phyloP scores from a whole-genome alignment of 1,140 invertebrate species.

The Micrasema minimum region DNA sequence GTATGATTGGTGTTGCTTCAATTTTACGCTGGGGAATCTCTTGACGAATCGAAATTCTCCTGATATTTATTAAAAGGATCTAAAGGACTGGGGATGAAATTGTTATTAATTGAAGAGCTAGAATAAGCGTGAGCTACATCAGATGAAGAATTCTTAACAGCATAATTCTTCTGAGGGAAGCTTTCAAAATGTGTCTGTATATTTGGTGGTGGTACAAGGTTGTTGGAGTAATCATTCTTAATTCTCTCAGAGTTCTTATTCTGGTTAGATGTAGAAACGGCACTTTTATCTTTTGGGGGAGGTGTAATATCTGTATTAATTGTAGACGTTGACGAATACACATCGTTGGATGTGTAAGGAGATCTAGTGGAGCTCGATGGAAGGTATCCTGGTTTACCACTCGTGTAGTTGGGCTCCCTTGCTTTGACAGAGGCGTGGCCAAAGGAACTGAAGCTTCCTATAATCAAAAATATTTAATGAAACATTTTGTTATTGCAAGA shows the following conservation, averaged over 20 bases:
- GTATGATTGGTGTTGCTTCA: constrained; percentile 57
- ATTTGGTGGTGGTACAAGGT: constrained; percentile 48
- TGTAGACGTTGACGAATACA: constrained; percentile 53
- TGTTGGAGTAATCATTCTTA: constrained; percentile 44
- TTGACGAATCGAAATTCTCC: constrained; percentile 33
- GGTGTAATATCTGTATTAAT: constrained; percentile 54
- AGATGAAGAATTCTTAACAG: constrained; percentile 43
- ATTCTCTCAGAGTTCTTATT: constrained; percentile 13
- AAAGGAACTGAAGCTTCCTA: constrained; percentile 65
- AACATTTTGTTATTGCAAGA: not conserved
- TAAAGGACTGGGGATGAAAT: constrained; percentile 63
- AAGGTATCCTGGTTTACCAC: constrained; percentile 57
- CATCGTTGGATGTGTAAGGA: constrained; percentile 60
- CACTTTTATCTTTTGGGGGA: constrained; percentile 50
- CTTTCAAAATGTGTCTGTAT: constrained; percentile 49
- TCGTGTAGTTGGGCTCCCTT: constrained; percentile 58
- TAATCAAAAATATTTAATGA: constrained; percentile 14
- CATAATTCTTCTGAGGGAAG: constrained; percentile 56
- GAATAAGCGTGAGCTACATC: constrained; percentile 43
- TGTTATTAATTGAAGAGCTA: constrained; percentile 22
- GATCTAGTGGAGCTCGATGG: constrained; percentile 58
- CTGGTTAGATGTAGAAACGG: constrained; percentile 9
- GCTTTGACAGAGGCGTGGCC: constrained; percentile 63
- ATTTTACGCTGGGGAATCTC: constrained; percentile 34
- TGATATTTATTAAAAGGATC: constrained; percentile 61